phyloP scores from a whole-genome alignment of 2,797 vertebrate genomes.

The Scyliorhinus canicula region DNA sequence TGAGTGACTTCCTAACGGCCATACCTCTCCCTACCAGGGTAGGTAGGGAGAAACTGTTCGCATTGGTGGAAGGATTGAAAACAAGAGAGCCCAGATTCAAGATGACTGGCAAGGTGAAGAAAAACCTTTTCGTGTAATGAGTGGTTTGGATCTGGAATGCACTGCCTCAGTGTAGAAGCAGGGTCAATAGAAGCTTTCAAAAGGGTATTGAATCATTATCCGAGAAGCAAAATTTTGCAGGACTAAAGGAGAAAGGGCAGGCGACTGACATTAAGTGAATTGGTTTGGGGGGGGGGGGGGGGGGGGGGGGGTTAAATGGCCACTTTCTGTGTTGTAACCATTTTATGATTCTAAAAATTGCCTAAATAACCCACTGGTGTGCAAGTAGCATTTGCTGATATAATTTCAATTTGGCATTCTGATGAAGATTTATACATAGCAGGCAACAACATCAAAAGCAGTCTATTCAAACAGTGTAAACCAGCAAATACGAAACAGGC shows the following conservation, averaged over 20 bases:
- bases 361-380: neutral
- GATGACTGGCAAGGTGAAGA: neutral
- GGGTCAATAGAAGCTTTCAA: neutral
- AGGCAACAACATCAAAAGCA: neutral
- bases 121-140: neutral
- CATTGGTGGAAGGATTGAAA: neutral
- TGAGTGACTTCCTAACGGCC: no score
- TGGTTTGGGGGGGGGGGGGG: no score
- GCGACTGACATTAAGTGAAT: no score
- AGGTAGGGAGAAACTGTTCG: neutral
- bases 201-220: neutral
- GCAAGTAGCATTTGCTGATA: neutral
- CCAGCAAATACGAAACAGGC: neutral
- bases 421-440: neutral
- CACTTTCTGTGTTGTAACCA: neutral
- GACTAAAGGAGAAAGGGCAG: neutral
- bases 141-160: neutral
- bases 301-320: no score
- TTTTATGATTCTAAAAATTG: neutral
- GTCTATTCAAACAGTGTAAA: neutral
- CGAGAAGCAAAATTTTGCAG: neutral
- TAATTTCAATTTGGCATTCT: neutral
- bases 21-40: no score
- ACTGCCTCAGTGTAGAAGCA: neutral
- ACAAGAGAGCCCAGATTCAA: neutral